Percentiles rank a stretch among this genome's conserved stretches.
phyloP scores from a whole-genome alignment of 2,113 vertebrate genomes.

The Phaetusa simplex region DNA sequence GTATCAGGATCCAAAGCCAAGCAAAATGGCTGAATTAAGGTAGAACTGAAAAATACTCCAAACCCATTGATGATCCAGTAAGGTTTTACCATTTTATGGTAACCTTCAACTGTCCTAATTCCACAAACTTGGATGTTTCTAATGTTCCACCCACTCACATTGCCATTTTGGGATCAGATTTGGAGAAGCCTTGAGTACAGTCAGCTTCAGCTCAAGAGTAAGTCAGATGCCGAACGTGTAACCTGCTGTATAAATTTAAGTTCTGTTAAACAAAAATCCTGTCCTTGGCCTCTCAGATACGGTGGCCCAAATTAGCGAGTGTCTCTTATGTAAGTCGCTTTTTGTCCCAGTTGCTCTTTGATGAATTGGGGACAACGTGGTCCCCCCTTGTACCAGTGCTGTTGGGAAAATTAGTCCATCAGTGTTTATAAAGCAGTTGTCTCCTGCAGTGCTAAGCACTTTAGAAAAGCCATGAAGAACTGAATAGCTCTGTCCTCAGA shows the following conservation, averaged over 20 bases:
- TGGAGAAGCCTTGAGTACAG: not conserved
- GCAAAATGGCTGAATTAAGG: not conserved
- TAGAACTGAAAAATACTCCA: not conserved
- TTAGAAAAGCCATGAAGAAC: constrained; percentile 22
- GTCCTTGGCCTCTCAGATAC: not conserved
- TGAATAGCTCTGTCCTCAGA: constrained; percentile 38
- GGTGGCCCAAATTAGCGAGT: not conserved
- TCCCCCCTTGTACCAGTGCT: not conserved
- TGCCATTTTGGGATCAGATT: not conserved
- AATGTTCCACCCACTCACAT: not conserved
- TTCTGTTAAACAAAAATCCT: not conserved
- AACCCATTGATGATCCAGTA: not conserved
- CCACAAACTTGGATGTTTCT: not conserved
- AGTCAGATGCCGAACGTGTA: not conserved
- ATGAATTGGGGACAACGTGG: not conserved
- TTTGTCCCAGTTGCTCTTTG: not conserved
- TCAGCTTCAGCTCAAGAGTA: not conserved
- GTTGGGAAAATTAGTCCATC: constrained; percentile 38
- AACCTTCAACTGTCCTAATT: not conserved
- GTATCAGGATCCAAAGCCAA: not conserved
- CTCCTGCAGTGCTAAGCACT: constrained; percentile 27
- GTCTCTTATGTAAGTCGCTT: not conserved
- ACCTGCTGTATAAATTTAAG: not conserved
- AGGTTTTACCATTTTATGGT: not conserved
- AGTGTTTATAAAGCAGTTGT: constrained; percentile 1